These are phyloP conservation scores for Pyrocoelia pectoralis DNA, from an alignment of 2,888 invertebrate genomes.

Conservation along the genomic window DNA sequence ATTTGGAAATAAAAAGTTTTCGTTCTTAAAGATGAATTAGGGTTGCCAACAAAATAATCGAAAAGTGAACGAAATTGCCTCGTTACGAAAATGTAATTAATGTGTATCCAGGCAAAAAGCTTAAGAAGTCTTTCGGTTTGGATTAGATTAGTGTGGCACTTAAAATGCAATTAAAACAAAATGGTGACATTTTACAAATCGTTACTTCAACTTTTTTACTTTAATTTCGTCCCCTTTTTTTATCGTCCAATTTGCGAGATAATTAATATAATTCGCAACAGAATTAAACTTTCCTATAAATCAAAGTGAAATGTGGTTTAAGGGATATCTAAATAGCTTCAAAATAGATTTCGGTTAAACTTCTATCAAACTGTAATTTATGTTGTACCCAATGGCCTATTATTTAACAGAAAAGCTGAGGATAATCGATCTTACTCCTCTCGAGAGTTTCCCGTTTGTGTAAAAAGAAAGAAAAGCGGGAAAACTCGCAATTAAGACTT, in stretches of 20 bases:
- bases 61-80: background rate
- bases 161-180: background rate
- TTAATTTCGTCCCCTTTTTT: background rate
- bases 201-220: background rate
- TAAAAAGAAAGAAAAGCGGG: slow-evolving; percentile 13
- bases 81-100: background rate
- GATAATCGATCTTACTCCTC: slow-evolving; percentile 17
- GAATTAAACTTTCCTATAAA: background rate
- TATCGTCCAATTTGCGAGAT: background rate
- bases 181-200: background rate
- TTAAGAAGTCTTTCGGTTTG: background rate
- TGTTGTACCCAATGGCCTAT: slow-evolving; percentile 3
- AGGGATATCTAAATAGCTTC: background rate
- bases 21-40: background rate
- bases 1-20: too few species aligned
- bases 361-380: slow-evolving; percentile 12
- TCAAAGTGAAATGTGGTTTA: background rate
- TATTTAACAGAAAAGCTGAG: slow-evolving; percentile 14
- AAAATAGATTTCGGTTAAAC: background rate
- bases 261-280: too few species aligned
- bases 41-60: background rate
- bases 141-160: background rate
- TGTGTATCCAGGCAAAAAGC: background rate
- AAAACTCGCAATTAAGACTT: too few species aligned
- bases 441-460: background rate